These are phyloP conservation scores for Chrysemys picta DNA, from an alignment of 2,113 vertebrate genomes.

Conservation along the genomic window DNA sequence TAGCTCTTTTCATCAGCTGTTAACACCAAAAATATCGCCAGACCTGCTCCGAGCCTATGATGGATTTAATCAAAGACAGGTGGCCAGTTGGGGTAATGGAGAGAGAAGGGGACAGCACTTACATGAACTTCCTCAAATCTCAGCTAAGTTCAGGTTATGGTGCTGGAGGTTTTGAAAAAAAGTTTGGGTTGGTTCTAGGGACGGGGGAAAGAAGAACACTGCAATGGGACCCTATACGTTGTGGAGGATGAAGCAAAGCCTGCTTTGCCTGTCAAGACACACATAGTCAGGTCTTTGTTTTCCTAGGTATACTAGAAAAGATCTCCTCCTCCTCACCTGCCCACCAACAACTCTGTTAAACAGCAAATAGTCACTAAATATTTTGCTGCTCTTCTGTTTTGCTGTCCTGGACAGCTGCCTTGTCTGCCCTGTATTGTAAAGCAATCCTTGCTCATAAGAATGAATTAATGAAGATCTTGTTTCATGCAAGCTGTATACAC, in stretches of 20 bases:
- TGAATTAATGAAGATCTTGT: background rate
- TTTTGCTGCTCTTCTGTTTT: background rate
- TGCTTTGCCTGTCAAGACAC: background rate
- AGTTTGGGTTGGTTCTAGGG: background rate
- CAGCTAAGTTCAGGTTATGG: no score
- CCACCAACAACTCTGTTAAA: background rate
- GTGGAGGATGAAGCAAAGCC: background rate
- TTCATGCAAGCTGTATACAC: background rate
- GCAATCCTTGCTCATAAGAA: background rate
- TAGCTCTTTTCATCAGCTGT: no score
- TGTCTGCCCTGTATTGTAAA: background rate
- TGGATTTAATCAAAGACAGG: no score
- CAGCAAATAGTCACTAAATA: background rate
- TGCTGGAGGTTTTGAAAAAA: background rate
- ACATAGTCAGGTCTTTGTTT: background rate
- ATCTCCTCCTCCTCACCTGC: background rate
- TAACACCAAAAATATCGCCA: no score
- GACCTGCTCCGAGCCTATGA: no score
- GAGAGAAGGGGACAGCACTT: no score
- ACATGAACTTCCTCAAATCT: no score
- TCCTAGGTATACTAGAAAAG: background rate
- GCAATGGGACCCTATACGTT: background rate
- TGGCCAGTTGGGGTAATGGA: no score
- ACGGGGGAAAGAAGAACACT: background rate
- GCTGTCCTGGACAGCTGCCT: background rate